Percentiles rank a stretch among this genome's conserved stretches.
These are phyloP conservation scores for Polypterus bichir DNA, from an alignment of 2,113 vertebrate genomes.

Conservation along the genomic window DNA sequence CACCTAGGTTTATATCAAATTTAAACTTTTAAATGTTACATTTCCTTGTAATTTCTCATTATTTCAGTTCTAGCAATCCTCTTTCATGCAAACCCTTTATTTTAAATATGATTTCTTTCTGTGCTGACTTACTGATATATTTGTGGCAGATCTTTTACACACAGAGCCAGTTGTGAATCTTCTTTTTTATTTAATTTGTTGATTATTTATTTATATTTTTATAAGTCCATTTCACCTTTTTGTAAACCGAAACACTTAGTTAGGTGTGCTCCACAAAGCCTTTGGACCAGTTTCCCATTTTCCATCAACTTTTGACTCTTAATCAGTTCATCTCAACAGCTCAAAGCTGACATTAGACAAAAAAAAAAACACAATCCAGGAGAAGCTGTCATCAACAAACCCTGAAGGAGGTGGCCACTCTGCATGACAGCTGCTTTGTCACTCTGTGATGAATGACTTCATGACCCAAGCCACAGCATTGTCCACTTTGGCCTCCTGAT, in stretches of 20 bases:
- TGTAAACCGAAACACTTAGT: background rate
- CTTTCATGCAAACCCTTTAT: no score
- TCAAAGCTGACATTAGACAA: constrained; percentile 19
- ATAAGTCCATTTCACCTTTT: background rate
- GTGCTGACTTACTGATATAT: no score
- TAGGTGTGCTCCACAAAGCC: constrained; percentile 8
- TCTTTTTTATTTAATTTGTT: no score
- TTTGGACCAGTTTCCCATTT: constrained; percentile 15
- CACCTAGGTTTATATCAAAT: no score
- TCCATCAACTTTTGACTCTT: constrained; percentile 20
- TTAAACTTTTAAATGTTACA: no score
- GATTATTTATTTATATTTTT: background rate
- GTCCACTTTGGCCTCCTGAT: constrained; percentile 45
- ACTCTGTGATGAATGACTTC: constrained; percentile 58
- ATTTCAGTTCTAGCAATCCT: no score
- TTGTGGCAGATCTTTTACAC: no score
- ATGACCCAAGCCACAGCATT: constrained; percentile 43
- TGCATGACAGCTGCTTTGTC: constrained; percentile 66
- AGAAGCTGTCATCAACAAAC: constrained; percentile 32
- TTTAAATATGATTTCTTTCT: no score
- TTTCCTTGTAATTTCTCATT: no score
- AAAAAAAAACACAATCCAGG: background rate
- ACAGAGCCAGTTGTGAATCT: no score
- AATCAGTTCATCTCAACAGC: constrained; percentile 21
- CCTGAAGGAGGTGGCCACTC: constrained; percentile 43